These are phyloP conservation scores for Tinamus guttatus DNA, from an alignment of 2,113 vertebrate species.

Conservation along the genomic window DNA sequence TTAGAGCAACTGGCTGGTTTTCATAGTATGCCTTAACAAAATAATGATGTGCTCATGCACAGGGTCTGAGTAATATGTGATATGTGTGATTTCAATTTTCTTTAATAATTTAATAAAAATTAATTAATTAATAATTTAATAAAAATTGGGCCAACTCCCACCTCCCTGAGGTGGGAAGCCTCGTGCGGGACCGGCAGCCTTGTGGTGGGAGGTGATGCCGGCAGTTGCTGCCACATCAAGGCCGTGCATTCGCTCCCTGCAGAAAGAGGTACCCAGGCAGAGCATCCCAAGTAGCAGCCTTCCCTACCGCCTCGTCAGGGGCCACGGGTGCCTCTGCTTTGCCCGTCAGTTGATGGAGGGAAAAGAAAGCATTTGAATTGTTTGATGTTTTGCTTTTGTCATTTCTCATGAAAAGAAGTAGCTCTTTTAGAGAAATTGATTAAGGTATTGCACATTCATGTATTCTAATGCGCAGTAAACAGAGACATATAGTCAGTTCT, in stretches of 20 bases:
- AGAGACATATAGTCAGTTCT: not conserved
- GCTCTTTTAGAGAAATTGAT: not conserved
- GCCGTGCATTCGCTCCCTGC: not conserved
- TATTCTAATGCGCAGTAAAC: not conserved
- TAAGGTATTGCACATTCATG: not conserved
- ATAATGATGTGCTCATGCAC: not conserved
- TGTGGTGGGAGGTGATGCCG: no score
- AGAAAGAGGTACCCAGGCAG: not conserved
- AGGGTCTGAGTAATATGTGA: not conserved
- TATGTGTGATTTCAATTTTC: no score
- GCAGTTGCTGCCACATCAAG: no score
- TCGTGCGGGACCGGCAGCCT: no score
- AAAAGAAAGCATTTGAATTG: not conserved
- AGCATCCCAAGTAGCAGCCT: not conserved
- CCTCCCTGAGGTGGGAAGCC: no score
- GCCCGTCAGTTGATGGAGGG: not conserved
- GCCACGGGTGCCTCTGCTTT: not conserved
- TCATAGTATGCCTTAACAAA: not conserved
- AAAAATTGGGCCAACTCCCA: no score
- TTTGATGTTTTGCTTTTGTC: not conserved
- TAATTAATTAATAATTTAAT: no score
- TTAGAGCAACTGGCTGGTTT: not conserved
- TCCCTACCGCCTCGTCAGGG: not conserved
- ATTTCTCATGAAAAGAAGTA: not conserved
- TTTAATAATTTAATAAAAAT: no score